Evolutionary conservation across 2,888 invertebrate species (phyloP).

Genomic region (Adelognathus sp.): DNA sequence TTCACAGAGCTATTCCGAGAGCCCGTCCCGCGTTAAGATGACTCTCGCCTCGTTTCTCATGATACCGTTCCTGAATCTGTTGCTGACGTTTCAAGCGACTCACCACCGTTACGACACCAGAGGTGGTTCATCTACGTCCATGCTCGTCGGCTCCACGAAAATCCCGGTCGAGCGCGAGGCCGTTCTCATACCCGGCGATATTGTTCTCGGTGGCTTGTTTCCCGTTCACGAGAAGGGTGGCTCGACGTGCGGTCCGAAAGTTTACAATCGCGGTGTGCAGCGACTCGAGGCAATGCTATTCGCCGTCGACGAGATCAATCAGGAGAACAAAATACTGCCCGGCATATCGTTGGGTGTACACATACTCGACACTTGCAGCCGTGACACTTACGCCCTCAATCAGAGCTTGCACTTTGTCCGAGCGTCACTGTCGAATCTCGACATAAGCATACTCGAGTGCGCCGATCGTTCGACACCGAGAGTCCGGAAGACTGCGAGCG

Average conservation of each 20-base stretch:
- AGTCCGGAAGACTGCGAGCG: slow-evolving; percentile 78
- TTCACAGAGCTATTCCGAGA: no score
- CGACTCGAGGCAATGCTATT: slow-evolving; percentile 85
- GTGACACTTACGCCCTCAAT: slow-evolving; percentile 84
- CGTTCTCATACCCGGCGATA: slow-evolving; percentile 82
- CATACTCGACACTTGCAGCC: slow-evolving; percentile 85
- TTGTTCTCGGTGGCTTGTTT: slow-evolving; percentile 85
- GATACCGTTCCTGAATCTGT: slow-evolving; percentile 61
- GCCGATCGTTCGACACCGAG: slow-evolving; percentile 82
- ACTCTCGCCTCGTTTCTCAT: slow-evolving; percentile 47
- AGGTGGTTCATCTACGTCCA: no score
- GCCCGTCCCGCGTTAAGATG: slow-evolving; percentile 45
- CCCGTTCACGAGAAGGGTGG: slow-evolving; percentile 85
- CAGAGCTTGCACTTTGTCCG: slow-evolving; percentile 85
- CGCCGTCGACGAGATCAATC: slow-evolving; percentile 84
- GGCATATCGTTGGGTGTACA: slow-evolving; percentile 83
- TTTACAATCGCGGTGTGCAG: slow-evolving; percentile 85
- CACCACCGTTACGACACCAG: slow-evolving; percentile 8
- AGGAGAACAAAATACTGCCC: slow-evolving; percentile 81
- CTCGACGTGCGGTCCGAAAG: slow-evolving; percentile 81
- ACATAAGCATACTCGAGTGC: slow-evolving; percentile 81
- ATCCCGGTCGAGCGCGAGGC: slow-evolving; percentile 73
- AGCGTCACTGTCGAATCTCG: slow-evolving; percentile 81
- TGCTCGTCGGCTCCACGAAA: slow-evolving; percentile 55
- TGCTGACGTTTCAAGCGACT: slow-evolving; percentile 62